Evolutionary conservation across 1,140 invertebrate genomes (phyloP).

Genomic region (Platorchestia sp.): DNA sequence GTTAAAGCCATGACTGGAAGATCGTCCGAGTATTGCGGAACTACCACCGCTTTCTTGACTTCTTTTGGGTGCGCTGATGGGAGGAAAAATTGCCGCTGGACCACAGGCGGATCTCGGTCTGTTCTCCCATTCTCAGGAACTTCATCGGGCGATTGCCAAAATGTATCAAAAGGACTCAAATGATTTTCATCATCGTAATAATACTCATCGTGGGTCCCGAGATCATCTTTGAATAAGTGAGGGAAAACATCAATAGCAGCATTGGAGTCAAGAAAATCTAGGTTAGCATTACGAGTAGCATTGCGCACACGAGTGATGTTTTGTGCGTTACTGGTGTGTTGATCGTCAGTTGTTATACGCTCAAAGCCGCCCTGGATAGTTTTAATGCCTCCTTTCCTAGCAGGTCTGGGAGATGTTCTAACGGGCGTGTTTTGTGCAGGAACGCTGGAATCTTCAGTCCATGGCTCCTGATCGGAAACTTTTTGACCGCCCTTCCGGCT

Average conservation of each 20-base stretch:
- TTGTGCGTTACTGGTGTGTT: background rate
- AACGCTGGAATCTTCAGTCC: background rate
- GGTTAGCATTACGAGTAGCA: background rate
- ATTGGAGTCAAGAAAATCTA: background rate
- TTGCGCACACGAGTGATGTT: background rate
- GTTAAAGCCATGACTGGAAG: slow-evolving; percentile 57
- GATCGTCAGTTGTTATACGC: background rate
- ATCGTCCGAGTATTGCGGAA: slow-evolving; percentile 47
- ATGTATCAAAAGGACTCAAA: slow-evolving; percentile 58
- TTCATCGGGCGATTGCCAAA: slow-evolving; percentile 17
- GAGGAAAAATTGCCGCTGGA: slow-evolving; percentile 36
- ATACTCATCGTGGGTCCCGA: slow-evolving; percentile 64
- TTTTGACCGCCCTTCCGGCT: slow-evolving; percentile 36
- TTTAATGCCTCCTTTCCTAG: slow-evolving; percentile 24
- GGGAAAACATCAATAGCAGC: slow-evolving; percentile 64
- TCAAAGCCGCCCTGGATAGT: background rate
- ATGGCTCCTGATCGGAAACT: background rate
- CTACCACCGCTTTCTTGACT: background rate
- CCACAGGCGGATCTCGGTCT: slow-evolving; percentile 26
- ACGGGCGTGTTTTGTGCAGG: background rate
- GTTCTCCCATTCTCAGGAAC: background rate
- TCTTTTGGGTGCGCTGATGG: background rate
- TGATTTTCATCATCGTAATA: slow-evolving; percentile 64
- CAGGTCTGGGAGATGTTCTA: background rate
- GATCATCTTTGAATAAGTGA: slow-evolving; percentile 65